Evolutionary conservation across 2,888 invertebrate species (phyloP).

Genomic region (Calephelis perditalis): DNA sequence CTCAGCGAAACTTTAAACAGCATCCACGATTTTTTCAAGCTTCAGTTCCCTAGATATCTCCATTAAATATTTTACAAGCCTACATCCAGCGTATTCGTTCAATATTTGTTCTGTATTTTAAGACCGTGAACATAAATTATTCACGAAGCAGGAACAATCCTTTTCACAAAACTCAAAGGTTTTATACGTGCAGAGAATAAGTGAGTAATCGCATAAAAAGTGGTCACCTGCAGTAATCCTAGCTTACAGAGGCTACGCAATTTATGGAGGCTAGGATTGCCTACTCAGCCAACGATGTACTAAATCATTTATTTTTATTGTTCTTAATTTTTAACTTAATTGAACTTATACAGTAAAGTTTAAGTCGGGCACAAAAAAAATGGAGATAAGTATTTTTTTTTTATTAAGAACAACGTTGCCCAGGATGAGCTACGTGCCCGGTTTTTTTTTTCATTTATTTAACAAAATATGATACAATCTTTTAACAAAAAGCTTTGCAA

Average conservation of each 20-base stretch:
- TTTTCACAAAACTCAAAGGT: slow-evolving; percentile 27
- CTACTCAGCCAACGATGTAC: too few species aligned
- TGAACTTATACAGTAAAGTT: too few species aligned
- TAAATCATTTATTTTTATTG: too few species aligned
- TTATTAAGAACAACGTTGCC: too few species aligned
- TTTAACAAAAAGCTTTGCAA: too few species aligned
- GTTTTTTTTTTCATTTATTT: too few species aligned
- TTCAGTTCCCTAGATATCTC: not conserved
- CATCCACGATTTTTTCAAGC: not conserved
- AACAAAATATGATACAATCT: too few species aligned
- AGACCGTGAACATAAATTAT: not conserved
- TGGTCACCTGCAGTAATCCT: slow-evolving; percentile 14
- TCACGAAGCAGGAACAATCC: slow-evolving; percentile 16
- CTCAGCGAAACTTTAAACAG: too few species aligned
- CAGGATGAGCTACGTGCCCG: too few species aligned
- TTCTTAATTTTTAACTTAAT: too few species aligned
- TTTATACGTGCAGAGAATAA: slow-evolving; percentile 36
- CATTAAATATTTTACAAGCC: not conserved
- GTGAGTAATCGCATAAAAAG: slow-evolving; percentile 18
- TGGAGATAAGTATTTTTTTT: too few species aligned
- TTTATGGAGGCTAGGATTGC: slow-evolving; percentile 18
- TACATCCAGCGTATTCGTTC: not conserved
- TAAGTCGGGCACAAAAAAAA: too few species aligned
- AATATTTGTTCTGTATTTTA: not conserved
- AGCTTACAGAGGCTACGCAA: slow-evolving; percentile 20